Evolutionary conservation across 1,140 invertebrate genomes (phyloP).

Genomic region (Pollicipes pollicipes): DNA sequence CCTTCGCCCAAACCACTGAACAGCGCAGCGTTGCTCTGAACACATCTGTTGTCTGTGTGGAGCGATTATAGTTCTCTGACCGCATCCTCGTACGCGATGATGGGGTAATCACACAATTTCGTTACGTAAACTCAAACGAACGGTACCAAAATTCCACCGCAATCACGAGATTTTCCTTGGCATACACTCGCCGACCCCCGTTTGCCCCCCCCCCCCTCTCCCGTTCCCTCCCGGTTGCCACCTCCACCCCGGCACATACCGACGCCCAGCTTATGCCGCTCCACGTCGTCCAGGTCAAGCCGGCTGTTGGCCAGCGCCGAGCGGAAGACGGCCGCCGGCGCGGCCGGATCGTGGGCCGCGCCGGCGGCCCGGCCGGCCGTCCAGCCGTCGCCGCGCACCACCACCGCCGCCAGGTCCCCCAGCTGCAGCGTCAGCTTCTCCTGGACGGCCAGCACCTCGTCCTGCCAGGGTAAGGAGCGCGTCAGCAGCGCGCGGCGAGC

Average conservation of each 20-base stretch:
- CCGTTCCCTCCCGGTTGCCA: neutral
- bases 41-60: too few relatives aligned
- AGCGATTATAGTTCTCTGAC: too few relatives aligned
- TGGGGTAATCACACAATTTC: too few relatives aligned
- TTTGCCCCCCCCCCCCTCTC: too few relatives aligned
- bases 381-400: constrained; percentile 53
- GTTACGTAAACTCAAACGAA: too few relatives aligned
- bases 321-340: constrained; percentile 10
- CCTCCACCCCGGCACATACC: neutral
- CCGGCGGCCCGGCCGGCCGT: constrained; percentile 33
- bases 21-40: too few relatives aligned
- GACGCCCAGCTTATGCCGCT: constrained; percentile 15
- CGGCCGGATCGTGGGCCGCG: constrained; percentile 10
- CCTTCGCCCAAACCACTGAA: too few relatives aligned
- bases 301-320: constrained; percentile 14
- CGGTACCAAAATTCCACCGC: too few relatives aligned
- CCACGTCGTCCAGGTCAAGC: constrained; percentile 18
- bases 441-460: constrained; percentile 72
- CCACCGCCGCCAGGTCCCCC: constrained; percentile 48
- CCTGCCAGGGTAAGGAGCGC: constrained; percentile 33
- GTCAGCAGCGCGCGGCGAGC: too few relatives aligned
- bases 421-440: constrained; percentile 68
- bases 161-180: too few relatives aligned
- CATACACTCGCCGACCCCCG: too few relatives aligned
- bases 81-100: too few relatives aligned